Base-by-base conservation (phyloP, 2,797 vertebrate genomes). In the Parotocinclus haroldoi region DNA sequence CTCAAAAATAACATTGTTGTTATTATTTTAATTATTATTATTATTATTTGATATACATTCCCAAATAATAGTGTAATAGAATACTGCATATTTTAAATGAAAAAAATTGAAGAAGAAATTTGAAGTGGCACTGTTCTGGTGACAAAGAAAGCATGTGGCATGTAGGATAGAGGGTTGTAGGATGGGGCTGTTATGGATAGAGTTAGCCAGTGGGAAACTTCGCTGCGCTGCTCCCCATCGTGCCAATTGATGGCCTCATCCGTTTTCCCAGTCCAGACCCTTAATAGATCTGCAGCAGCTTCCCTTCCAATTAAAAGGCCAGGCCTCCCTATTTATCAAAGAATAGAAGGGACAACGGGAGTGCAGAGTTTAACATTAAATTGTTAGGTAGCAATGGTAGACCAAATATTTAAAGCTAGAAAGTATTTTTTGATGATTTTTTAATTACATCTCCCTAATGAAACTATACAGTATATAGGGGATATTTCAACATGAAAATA, bases 261-360 rank as follows among this genome's bases (percentile, higher is more conserved):
- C 85, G 88, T 91, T 87, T 85, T 85, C 82, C 80, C 84, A 81
- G 88, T 77, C 84, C 84, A 78, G 60, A 79, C 78, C 88, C 78
- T 88, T 84, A 84, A 89, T 87, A 86, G 85, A 89, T 87, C 86
- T 86, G 79, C 84, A 78, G 79, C 72, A 58, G 76, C 80, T 85
- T 86, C 81, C 70, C 80, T 83, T 83, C 89, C 90, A 89, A 91
- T 91, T 91, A 91, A 85, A 81, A 88, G 87, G 88, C 86, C 83
- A 85, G 80, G 79, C 78, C 9, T 57, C 81, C 86, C 85, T 86
- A 86, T 89, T 90, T 87, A 84, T 91, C 86, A 90, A 79, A 83
- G 83, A 80, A 84, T 76, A 79, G 85, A 84, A 71, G 80, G 78
- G 83, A 84, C 83, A 83, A 85, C 82, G 46, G 80, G 83, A 87